A percentile compares a stretch with the other conserved stretches of the same genome.
phyloP scores from a whole-genome alignment of 2,888 invertebrate genomes.

The Vannuccia rotundouncinata region DNA sequence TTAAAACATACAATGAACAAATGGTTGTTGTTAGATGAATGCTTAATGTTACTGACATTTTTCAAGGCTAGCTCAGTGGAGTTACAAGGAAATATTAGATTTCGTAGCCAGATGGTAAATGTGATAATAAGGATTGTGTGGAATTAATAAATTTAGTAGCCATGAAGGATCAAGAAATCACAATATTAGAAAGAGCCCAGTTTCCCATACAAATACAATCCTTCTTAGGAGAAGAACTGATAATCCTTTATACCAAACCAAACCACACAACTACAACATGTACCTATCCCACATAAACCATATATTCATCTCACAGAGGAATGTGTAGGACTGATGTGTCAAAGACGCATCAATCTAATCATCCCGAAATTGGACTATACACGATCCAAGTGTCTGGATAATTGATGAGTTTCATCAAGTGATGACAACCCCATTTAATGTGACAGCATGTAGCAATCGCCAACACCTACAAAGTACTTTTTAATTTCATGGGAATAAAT shows the following conservation, averaged over 20 bases:
- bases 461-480: neutral
- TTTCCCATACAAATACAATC: neutral
- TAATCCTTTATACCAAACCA: neutral
- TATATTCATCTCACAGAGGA: neutral
- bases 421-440: neutral
- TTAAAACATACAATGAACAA: neutral
- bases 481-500: neutral
- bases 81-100: neutral
- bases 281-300: neutral
- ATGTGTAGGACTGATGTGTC: neutral
- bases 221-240: neutral
- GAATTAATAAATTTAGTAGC: neutral
- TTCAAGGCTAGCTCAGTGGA: neutral
- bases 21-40: neutral
- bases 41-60: neutral
- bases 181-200: neutral
- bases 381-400: neutral
- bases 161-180: neutral
- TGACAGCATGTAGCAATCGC: neutral
- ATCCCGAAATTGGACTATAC: neutral
- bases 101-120: neutral
- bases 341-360: neutral
- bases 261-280: neutral
- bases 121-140: neutral
- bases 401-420: neutral